Conservation (phyloP, 2,797 vertebrate genomes). For the Karalla daura region DNA sequence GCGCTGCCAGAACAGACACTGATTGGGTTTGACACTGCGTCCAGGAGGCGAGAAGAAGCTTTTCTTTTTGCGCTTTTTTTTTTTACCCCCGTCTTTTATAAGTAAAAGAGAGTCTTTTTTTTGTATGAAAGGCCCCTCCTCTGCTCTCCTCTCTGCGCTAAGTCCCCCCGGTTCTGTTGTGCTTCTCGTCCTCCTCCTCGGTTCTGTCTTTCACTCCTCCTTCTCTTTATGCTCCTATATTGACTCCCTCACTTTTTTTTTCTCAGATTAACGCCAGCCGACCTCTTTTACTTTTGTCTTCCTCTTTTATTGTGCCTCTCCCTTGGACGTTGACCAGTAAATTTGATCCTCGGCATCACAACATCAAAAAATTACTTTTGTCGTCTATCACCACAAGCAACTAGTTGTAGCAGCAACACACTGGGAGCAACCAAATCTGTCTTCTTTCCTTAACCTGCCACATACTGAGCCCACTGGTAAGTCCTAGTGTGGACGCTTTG, state of each 20-base stretch:
- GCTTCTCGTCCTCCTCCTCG: slow-evolving; percentile 58
- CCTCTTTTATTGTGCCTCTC: slow-evolving; percentile 55
- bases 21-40: slow-evolving; percentile 98
- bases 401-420: slow-evolving; percentile 34
- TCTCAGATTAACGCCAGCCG: slow-evolving; percentile 63
- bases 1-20: slow-evolving; percentile 84
- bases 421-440: slow-evolving; percentile 30
- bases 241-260: slow-evolving; percentile 57
- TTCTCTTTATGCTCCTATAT: slow-evolving; percentile 56
- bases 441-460: slow-evolving; percentile 38
- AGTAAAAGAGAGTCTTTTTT: slow-evolving; percentile 90
- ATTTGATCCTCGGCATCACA: slow-evolving; percentile 56
- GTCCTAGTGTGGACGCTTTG: slow-evolving; percentile 40
- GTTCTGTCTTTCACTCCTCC: slow-evolving; percentile 57
- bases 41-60: slow-evolving; percentile 90
- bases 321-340: slow-evolving; percentile 61
- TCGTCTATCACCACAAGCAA: slow-evolving; percentile 21
- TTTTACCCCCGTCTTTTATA: slow-evolving; percentile 57
- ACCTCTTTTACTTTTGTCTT: slow-evolving; percentile 66
- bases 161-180: slow-evolving; percentile 71
- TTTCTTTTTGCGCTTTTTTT: slow-evolving; percentile 82
- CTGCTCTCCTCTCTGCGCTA: slow-evolving; percentile 80
- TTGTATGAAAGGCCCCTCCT: slow-evolving; percentile 86
- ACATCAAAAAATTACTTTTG: slow-evolving; percentile 51
- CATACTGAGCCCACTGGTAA: slow-evolving; percentile 49